Evolutionary conservation across 2,113 vertebrate genomes (phyloP).

Genomic region (Paralichthys olivaceus): DNA sequence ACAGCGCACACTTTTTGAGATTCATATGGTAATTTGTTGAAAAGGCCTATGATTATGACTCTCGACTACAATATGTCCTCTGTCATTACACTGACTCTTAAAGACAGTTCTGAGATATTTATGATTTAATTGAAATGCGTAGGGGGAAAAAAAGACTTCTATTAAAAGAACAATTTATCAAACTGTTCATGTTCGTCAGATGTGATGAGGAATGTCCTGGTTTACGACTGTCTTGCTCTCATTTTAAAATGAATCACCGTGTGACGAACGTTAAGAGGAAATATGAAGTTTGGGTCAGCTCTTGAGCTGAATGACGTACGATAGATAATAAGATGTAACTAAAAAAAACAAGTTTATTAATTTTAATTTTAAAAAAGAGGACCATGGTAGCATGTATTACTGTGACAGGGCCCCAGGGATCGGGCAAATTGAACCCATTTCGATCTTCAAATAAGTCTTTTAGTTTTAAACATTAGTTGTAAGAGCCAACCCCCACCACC

Average conservation of each 20-base stretch:
- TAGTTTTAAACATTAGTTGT: too few relatives aligned
- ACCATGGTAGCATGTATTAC: too few relatives aligned
- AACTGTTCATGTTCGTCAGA: background rate
- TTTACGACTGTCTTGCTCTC: background rate
- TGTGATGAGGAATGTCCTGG: background rate
- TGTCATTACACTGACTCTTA: background rate
- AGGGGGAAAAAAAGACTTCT: background rate
- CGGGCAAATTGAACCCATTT: too few relatives aligned
- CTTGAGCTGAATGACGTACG: too few relatives aligned
- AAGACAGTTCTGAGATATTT: background rate
- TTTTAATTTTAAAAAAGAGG: too few relatives aligned
- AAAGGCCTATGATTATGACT: background rate
- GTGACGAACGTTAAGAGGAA: background rate
- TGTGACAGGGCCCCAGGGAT: too few relatives aligned
- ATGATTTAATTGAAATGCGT: background rate
- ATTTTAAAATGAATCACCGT: background rate
- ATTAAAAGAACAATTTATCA: background rate
- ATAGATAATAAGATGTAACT: too few relatives aligned
- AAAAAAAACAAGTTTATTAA: too few relatives aligned
- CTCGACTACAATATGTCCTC: background rate
- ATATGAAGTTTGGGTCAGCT: background rate
- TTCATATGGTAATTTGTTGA: conserved; percentile 12
- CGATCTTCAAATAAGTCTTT: too few relatives aligned
- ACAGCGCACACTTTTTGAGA: background rate
- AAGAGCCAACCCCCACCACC: too few relatives aligned